Evolutionary conservation across 2,888 invertebrate species (phyloP).

Genomic region (Xestia sexstrigata): DNA sequence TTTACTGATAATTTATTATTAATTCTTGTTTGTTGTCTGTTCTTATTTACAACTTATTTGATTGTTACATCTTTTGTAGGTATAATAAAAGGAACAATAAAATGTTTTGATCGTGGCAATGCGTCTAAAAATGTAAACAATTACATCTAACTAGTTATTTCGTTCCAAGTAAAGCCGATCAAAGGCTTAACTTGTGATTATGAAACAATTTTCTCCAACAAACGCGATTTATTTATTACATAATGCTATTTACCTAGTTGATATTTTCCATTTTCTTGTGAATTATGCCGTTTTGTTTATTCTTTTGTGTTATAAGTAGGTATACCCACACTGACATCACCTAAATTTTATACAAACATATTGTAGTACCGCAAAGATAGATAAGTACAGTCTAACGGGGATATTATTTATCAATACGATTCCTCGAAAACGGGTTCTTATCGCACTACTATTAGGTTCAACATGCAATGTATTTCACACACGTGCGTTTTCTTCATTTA

Average conservation of each 20-base stretch:
- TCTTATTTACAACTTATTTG: not conserved
- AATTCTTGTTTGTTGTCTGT: not conserved
- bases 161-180: not conserved
- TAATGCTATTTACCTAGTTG: not conserved
- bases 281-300: constrained; percentile 25
- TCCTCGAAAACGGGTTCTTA: too few species aligned
- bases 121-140: not conserved
- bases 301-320: not conserved
- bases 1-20: not conserved
- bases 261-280: constrained; percentile 19
- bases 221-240: constrained; percentile 2
- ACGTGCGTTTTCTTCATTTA: too few species aligned
- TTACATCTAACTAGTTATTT: too few species aligned
- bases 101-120: not conserved
- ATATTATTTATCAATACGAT: not conserved
- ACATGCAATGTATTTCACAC: too few species aligned
- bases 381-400: not conserved
- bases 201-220: not conserved
- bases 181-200: not conserved
- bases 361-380: not conserved
- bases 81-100: not conserved
- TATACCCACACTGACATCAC: constrained; percentile 16
- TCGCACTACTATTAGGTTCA: too few species aligned
- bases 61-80: not conserved
- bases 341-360: constrained; percentile 15